phyloP scores from a whole-genome alignment of 2,797 vertebrate genomes.

The Cirrhinus molitorella region DNA sequence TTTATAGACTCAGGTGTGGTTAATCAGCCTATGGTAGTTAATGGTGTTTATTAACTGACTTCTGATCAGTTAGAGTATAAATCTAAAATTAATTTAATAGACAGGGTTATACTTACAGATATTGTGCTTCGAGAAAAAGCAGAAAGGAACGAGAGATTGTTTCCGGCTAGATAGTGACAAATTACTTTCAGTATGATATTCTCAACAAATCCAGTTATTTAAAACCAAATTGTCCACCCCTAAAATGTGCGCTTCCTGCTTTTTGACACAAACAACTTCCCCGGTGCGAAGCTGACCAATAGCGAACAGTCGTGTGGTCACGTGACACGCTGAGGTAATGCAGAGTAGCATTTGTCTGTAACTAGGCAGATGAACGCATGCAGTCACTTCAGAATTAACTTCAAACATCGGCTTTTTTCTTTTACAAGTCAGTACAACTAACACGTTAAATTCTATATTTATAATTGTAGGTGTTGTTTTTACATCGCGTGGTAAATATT shows the following conservation, averaged over 20 bases:
- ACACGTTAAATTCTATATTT: background rate
- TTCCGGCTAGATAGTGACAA: background rate
- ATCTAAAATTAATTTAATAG: background rate
- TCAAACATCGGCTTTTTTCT: background rate
- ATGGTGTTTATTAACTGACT: background rate
- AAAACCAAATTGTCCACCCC: conserved; percentile 56
- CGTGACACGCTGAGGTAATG: conserved; percentile 66
- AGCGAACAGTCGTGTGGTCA: conserved; percentile 50
- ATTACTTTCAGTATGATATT: background rate
- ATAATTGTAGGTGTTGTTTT: background rate
- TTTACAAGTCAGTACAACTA: too few species aligned
- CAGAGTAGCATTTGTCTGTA: conserved; percentile 54
- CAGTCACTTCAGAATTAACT: background rate
- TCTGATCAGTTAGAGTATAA: background rate
- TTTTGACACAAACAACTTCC: conserved; percentile 72
- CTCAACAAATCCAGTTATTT: background rate
- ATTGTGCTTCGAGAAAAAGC: background rate
- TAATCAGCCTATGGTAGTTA: background rate
- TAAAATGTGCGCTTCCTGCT: conserved; percentile 68
- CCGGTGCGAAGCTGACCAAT: conserved; percentile 69
- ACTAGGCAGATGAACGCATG: conserved; percentile 66
- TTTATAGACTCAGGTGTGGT: conserved; percentile 18
- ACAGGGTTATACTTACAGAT: conserved; percentile 13
- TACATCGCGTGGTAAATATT: background rate
- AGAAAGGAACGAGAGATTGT: background rate